Percentiles rank a stretch among this genome's conserved stretches.
These are phyloP conservation scores for Manis javanica DNA, from an alignment of 2,797 vertebrate species.

Conservation along the genomic window DNA sequence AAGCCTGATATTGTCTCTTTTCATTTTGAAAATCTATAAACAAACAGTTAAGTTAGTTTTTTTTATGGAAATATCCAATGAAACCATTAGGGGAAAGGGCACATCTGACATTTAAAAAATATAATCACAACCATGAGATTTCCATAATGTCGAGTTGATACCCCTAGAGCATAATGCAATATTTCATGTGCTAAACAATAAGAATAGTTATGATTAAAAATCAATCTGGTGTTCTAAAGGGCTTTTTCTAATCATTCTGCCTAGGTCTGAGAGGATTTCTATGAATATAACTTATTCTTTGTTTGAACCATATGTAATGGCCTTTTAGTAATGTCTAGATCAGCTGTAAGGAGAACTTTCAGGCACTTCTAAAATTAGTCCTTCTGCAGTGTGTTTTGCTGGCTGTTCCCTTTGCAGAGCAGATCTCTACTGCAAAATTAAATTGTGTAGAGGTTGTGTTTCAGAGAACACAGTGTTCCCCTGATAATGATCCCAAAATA, in stretches of 20 bases:
- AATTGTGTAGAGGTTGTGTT: neutral
- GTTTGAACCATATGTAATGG: neutral
- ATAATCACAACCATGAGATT: neutral
- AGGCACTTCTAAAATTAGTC: neutral
- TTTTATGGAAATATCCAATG: neutral
- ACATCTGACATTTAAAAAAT: neutral
- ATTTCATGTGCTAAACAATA: neutral
- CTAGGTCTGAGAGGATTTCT: neutral
- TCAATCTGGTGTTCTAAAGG: neutral
- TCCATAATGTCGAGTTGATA: accelerated
- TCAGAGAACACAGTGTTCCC: neutral
- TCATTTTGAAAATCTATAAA: neutral
- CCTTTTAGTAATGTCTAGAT: neutral
- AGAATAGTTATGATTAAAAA: neutral
- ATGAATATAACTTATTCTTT: neutral
- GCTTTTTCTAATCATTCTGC: neutral
- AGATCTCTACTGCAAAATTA: neutral
- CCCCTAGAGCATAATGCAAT: too few species aligned
- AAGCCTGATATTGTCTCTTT: neutral
- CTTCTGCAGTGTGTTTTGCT: neutral
- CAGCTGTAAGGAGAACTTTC: neutral
- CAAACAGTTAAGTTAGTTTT: neutral
- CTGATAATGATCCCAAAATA: neutral
- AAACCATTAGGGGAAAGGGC: neutral
- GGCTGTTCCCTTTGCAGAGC: neutral